phyloP scores from a whole-genome alignment of 2,888 invertebrate genomes.

The Meiosimyza platycephala region DNA sequence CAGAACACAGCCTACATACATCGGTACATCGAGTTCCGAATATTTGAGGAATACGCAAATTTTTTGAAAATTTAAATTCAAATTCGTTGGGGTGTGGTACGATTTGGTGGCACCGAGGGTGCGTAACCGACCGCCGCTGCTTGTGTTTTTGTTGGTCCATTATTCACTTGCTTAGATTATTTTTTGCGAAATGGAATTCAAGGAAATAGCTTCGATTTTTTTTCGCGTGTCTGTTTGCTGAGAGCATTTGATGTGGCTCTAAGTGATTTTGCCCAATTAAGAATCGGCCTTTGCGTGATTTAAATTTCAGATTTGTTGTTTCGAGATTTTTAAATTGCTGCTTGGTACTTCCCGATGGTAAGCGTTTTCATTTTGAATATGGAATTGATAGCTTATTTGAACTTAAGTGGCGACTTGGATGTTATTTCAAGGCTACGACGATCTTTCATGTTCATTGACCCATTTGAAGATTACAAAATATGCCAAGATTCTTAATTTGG shows the following conservation, averaged over 20 bases:
- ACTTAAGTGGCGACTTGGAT: neutral
- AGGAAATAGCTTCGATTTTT: conserved; percentile 22
- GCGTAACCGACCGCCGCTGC: too few species aligned
- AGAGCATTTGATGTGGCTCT: too few species aligned
- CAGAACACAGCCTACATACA: too few species aligned
- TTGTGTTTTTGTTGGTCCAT: neutral
- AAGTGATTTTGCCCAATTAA: too few species aligned
- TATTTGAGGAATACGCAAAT: too few species aligned
- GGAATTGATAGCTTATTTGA: conserved; percentile 9
- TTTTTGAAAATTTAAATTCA: too few species aligned
- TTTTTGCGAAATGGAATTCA: conserved; percentile 29
- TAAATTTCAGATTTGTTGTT: neutral
- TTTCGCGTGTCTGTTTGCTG: neutral
- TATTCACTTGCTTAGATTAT: conserved; percentile 13
- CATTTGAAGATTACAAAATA: conserved; percentile 20
- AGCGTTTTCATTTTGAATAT: conserved; percentile 23
- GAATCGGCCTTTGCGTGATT: neutral
- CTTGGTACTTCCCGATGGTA: neutral
- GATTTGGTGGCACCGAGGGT: too few species aligned
- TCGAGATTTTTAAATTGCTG: neutral
- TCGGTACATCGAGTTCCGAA: too few species aligned
- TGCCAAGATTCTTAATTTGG: neutral
- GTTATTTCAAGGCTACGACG: conserved; percentile 33
- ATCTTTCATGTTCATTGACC: conserved; percentile 34
- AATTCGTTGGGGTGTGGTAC: too few species aligned